Evolutionary conservation across 2,888 invertebrate genomes (phyloP), one percentile per base, ranked within the genome.

Genomic region (Lepidochrysops patricia): DNA sequence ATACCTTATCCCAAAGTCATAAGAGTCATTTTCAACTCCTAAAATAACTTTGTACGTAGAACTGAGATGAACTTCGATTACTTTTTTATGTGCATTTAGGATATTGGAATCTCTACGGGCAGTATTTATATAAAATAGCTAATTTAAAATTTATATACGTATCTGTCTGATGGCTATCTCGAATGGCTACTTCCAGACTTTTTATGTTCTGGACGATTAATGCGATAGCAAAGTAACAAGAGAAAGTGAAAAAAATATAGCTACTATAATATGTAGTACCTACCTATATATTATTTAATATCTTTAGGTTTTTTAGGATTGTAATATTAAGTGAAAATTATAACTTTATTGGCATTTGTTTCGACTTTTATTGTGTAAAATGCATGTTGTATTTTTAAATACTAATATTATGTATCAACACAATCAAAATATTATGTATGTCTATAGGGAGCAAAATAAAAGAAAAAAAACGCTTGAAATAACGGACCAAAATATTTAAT

Each of bases 31-130:
- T 7, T 43, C 0, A 12, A 23, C 19, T 19, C 19, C 43, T 9
- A 43, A 43, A 35, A 43, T 43, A 15, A 15, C 37, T 43, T 7
- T 2, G 37, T 15, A 9, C 37, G 7, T n/a, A n/a, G 34, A 2
- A n/a, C 34, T 34, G 34, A 34, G 34, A 7, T 37, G 7, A 29
- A 32, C 19, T 54, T 54, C 19, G 54, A 29, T 54, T 32, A 54
- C 54, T 54, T 54, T 54, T 32, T 54, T 29, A 19, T 13, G 27
- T 29, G 54, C 29, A 54, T 54, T 54, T 19, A 54, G 29, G 29
- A 29, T 54, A 54, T 54, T 54, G 54, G 12, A 29, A 32, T 19
- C 54, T 7, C 15, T 32, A 9, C 26, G 13, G 25, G 26, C 50
- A 50, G 50, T 50, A 50, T 43, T 43, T 43, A 19, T 43, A 43